Conservation (phyloP, 2,113 vertebrate genomes). For the Montifringilla adamsi region DNA sequence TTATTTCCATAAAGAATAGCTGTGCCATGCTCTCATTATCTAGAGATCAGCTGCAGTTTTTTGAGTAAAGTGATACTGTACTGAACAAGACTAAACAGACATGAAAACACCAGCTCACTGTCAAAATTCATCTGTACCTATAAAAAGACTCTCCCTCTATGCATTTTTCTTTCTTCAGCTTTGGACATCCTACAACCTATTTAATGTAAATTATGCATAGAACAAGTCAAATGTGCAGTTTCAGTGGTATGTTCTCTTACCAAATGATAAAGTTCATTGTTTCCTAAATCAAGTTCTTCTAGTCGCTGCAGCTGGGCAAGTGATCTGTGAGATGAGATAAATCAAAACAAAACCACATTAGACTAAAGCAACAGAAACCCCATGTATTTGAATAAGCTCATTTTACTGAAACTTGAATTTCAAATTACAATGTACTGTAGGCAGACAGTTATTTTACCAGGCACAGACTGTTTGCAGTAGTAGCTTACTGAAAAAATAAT, state of each 20-base stretch:
- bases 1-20: background rate
- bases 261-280: conserved; percentile 94
- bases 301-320: conserved; percentile 88
- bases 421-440: background rate
- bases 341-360: conserved; percentile 13
- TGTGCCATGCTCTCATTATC: background rate
- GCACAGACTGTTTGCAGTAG: background rate
- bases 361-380: conserved; percentile 42
- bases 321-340: conserved; percentile 78
- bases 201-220: background rate
- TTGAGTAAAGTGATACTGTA: background rate
- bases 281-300: conserved; percentile 97
- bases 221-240: background rate
- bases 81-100: background rate
- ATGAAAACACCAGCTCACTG: background rate
- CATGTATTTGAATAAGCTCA: background rate
- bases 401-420: conserved; percentile 8
- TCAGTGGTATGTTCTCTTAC: conserved; percentile 73
- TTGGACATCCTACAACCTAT: background rate
- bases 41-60: background rate
- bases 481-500: background rate
- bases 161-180: background rate
- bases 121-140: background rate
- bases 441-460: conserved; percentile 25
- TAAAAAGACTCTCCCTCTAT: background rate